A percentile compares a stretch with the other conserved stretches of the same genome.
These are phyloP conservation scores for Solea solea DNA, from an alignment of 2,113 vertebrate genomes.

Conservation along the genomic window DNA sequence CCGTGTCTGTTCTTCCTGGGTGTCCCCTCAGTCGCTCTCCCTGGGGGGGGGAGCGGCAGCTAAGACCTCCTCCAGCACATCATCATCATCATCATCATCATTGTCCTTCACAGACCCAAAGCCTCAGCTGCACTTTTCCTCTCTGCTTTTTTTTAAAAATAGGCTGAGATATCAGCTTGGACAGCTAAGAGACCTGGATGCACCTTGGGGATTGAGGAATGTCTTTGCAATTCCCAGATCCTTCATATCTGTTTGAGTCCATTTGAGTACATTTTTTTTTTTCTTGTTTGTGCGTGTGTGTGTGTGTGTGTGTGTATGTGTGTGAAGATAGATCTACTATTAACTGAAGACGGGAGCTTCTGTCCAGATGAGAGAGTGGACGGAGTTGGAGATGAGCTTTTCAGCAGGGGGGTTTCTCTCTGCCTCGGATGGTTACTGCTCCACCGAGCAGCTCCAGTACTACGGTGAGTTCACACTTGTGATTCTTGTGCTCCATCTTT, in stretches of 20 bases:
- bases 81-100: slow-evolving; percentile 2
- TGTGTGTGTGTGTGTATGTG: slow-evolving; percentile 18
- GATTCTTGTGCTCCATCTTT: neutral
- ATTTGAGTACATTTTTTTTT: slow-evolving; percentile 33
- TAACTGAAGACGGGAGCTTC: slow-evolving; percentile 40
- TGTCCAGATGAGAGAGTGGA: slow-evolving; percentile 87
- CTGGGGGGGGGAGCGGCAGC: slow-evolving; percentile 22
- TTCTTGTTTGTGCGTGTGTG: slow-evolving; percentile 27
- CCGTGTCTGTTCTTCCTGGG: slow-evolving; percentile 57
- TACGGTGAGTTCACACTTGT: slow-evolving; percentile 83
- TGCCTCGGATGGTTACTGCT: slow-evolving; percentile 84
- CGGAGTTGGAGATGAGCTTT: slow-evolving; percentile 84
- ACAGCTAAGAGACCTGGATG: slow-evolving; percentile 63
- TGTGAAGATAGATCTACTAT: slow-evolving; percentile 36
- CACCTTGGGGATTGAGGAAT: slow-evolving; percentile 67
- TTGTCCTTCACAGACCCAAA: slow-evolving; percentile 47
- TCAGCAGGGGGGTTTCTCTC: slow-evolving; percentile 85
- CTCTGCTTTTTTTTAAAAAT: slow-evolving; percentile 53
- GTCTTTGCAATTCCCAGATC: slow-evolving; percentile 57
- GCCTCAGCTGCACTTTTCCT: slow-evolving; percentile 65
- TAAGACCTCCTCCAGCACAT: slow-evolving; percentile 67
- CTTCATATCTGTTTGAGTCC: slow-evolving; percentile 58
- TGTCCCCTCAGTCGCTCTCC: slow-evolving; percentile 64
- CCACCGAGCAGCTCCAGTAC: slow-evolving; percentile 86
- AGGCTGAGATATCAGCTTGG: slow-evolving; percentile 56